Conservation (phyloP, 2,797 vertebrate species). For the Characodon lateralis region DNA sequence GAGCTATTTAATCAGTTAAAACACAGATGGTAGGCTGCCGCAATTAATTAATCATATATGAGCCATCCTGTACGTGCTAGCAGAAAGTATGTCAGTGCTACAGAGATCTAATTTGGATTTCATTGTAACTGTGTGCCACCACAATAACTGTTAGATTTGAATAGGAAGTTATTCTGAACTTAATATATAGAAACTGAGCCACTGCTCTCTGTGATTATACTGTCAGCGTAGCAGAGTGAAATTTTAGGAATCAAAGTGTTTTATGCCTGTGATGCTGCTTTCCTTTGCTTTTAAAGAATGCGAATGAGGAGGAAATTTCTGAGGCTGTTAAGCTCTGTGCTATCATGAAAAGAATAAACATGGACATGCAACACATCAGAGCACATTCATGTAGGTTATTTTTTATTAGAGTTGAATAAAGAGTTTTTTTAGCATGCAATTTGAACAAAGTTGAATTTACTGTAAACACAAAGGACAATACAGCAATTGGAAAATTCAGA, state of each 20-base stretch:
- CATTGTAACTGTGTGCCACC: slow-evolving; percentile 67
- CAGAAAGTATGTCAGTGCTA: slow-evolving; percentile 82
- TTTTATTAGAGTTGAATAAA: neutral
- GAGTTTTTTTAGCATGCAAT: neutral
- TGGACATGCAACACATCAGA: neutral
- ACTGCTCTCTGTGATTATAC: neutral
- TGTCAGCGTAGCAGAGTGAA: neutral
- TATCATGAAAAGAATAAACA: slow-evolving; percentile 13
- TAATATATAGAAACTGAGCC: slow-evolving; percentile 28
- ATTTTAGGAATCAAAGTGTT: slow-evolving; percentile 2
- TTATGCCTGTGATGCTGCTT: slow-evolving; percentile 7
- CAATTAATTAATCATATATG: slow-evolving; percentile 87
- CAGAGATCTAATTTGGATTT: slow-evolving; percentile 82
- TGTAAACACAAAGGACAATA: slow-evolving; percentile 1
- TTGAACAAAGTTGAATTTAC: neutral
- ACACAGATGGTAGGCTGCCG: slow-evolving; percentile 86
- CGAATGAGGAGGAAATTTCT: neutral
- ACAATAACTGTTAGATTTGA: slow-evolving; percentile 67
- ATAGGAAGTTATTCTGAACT: slow-evolving; percentile 48
- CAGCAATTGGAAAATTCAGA: neutral
- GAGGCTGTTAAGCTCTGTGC: neutral
- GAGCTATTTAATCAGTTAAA: slow-evolving; percentile 87
- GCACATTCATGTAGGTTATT: neutral
- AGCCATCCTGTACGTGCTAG: slow-evolving; percentile 81
- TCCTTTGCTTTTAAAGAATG: slow-evolving; percentile 5